Percentiles rank a stretch among this genome's conserved stretches.
These are phyloP conservation scores for Paramisgurnus dabryanus DNA, from an alignment of 2,113 vertebrate species.

Conservation along the genomic window DNA sequence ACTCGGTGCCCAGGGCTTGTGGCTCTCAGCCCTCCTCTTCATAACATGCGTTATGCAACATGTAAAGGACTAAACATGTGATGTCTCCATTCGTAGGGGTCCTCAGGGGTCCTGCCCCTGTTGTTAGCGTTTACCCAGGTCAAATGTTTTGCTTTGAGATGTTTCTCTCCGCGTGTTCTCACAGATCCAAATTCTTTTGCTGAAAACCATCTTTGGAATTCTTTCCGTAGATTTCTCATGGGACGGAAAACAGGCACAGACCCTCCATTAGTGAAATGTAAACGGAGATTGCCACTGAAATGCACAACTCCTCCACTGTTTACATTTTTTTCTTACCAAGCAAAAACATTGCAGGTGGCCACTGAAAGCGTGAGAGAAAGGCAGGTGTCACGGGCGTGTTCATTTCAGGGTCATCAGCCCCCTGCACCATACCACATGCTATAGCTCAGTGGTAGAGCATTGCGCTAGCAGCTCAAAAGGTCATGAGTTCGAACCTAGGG, in stretches of 20 bases:
- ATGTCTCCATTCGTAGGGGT: slow-evolving; percentile 47
- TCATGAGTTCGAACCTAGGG: too few relatives aligned
- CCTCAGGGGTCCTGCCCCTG: slow-evolving; percentile 33
- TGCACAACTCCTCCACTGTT: slow-evolving; percentile 5
- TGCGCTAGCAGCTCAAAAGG: too few relatives aligned
- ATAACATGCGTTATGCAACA: slow-evolving; percentile 54
- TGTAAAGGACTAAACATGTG: slow-evolving; percentile 45
- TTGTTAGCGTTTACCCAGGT: slow-evolving; percentile 53
- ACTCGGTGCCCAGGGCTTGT: neutral
- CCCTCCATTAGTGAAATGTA: slow-evolving; percentile 50
- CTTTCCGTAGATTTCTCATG: slow-evolving; percentile 46
- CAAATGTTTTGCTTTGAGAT: slow-evolving; percentile 62
- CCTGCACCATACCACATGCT: too few relatives aligned
- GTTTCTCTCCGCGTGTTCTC: slow-evolving; percentile 61
- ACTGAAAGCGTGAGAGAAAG: slow-evolving; percentile 52
- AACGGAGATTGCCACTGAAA: slow-evolving; percentile 38
- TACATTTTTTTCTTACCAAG: slow-evolving; percentile 59
- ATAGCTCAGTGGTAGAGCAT: too few relatives aligned
- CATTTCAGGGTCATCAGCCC: too few relatives aligned
- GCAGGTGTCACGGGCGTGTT: slow-evolving; percentile 54
- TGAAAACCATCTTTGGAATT: slow-evolving; percentile 40
- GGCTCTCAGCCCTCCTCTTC: slow-evolving; percentile 17
- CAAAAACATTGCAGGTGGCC: slow-evolving; percentile 60
- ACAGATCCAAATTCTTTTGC: slow-evolving; percentile 54
- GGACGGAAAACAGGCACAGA: slow-evolving; percentile 23